These are phyloP conservation scores for Chelmon rostratus DNA, from an alignment of 2,797 vertebrate species.

Conservation along the genomic window DNA sequence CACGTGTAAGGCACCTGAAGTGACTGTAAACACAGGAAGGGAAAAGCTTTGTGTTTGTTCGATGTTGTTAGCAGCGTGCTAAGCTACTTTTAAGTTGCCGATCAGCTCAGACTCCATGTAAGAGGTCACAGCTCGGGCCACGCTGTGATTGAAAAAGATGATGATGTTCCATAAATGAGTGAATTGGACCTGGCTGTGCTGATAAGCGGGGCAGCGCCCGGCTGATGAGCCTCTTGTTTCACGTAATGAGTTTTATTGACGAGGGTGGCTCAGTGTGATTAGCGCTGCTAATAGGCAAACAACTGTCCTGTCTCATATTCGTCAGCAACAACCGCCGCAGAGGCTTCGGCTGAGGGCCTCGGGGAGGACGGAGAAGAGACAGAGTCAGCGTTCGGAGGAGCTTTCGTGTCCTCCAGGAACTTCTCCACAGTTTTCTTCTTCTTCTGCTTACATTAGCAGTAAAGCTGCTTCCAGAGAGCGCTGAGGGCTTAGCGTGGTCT, in stretches of 20 bases:
- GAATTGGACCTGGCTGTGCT: constrained; percentile 62
- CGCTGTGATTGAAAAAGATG: constrained; percentile 43
- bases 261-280: constrained; percentile 53
- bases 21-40: not conserved
- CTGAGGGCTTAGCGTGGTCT: not conserved
- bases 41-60: not conserved
- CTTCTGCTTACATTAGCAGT: constrained; percentile 24
- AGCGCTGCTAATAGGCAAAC: constrained; percentile 65
- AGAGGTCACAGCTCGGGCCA: not conserved
- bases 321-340: constrained; percentile 5
- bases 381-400: constrained; percentile 1
- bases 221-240: constrained; percentile 60
- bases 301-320: constrained; percentile 39
- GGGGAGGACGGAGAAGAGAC: not conserved
- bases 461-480: not conserved
- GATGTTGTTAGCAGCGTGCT: not conserved
- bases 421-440: not conserved
- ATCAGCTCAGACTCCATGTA: constrained; percentile 8
- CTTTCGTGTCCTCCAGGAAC: constrained; percentile 18
- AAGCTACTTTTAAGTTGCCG: not conserved
- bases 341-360: not conserved
- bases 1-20: not conserved
- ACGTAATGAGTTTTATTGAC: constrained; percentile 76
- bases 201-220: constrained; percentile 54
- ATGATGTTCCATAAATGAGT: constrained; percentile 55